A percentile compares a stretch with the other conserved stretches of the same genome.
Evolutionary conservation across 2,113 vertebrate species (phyloP).

Genomic region (Riparia riparia): DNA sequence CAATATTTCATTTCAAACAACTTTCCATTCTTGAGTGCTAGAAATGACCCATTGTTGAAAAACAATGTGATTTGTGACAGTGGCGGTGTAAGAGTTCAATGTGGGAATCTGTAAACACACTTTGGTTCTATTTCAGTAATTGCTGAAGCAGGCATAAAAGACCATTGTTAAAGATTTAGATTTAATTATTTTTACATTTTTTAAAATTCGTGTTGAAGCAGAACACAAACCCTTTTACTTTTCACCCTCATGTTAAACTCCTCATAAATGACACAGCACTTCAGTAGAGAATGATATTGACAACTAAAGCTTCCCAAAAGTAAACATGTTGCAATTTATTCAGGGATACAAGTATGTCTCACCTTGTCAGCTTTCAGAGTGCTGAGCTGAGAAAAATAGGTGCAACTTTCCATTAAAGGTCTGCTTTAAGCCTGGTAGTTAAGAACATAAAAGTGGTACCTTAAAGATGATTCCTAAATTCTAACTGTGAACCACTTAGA

Average conservation of each 20-base stretch:
- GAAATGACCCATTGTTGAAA: constrained; percentile 1
- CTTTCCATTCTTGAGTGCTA: background rate
- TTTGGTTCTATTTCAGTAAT: background rate
- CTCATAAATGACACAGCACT: background rate
- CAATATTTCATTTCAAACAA: constrained; percentile 8
- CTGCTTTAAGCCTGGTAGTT: background rate
- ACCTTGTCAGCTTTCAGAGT: constrained; percentile 14
- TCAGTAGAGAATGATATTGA: background rate
- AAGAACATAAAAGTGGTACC: background rate
- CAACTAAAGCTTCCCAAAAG: background rate
- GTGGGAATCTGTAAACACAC: background rate
- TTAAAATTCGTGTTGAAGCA: background rate
- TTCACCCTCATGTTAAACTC: background rate
- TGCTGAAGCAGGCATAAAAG: background rate
- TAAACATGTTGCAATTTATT: background rate
- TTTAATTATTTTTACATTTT: background rate
- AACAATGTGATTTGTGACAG: background rate
- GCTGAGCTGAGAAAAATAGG: constrained; percentile 9
- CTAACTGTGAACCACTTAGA: background rate
- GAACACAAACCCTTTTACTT: background rate
- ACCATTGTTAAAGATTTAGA: background rate
- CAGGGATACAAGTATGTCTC: background rate
- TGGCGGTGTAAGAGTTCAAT: background rate
- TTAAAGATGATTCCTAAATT: background rate
- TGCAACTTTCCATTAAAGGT: constrained; percentile 17